These are phyloP conservation scores for Ceyx erithaca DNA, from an alignment of 2,797 vertebrate genomes.

Conservation along the genomic window DNA sequence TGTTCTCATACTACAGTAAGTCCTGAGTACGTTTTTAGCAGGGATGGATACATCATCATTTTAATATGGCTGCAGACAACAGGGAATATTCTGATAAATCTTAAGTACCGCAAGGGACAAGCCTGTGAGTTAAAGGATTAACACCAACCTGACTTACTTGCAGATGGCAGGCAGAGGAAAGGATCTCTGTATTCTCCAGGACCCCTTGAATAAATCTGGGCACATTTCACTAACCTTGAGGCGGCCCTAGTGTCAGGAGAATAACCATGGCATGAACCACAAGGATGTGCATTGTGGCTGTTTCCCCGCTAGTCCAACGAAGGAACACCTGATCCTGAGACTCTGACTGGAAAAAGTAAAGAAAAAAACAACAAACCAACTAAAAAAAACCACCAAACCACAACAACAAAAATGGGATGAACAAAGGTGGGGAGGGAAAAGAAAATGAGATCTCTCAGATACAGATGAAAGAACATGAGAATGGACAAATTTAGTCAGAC, in stretches of 20 bases:
- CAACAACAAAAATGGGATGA: background rate
- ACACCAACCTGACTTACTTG: background rate
- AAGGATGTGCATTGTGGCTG: conserved; percentile 97
- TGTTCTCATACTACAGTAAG: background rate
- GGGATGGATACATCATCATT: background rate
- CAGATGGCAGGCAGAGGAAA: background rate
- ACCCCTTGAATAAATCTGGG: background rate
- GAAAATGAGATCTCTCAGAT: background rate
- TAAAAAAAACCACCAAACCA: background rate
- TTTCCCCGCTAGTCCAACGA: conserved; percentile 95
- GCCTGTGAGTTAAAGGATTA: background rate
- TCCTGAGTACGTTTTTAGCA: background rate
- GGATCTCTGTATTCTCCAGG: background rate
- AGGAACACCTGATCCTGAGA: conserved; percentile 98
- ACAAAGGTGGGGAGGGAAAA: background rate
- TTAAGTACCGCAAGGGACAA: background rate
- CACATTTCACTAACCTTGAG: conserved; percentile 76
- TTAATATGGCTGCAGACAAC: background rate
- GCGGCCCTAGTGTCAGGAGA: conserved; percentile 88
- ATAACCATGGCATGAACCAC: conserved; percentile 99
- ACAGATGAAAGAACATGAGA: background rate
- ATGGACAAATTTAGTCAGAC: background rate
- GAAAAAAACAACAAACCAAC: background rate
- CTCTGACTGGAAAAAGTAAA: conserved; percentile 85
- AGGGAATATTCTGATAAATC: background rate